Base-by-base conservation (phyloP, 2,113 vertebrate species). In the Scomber colias region DNA sequence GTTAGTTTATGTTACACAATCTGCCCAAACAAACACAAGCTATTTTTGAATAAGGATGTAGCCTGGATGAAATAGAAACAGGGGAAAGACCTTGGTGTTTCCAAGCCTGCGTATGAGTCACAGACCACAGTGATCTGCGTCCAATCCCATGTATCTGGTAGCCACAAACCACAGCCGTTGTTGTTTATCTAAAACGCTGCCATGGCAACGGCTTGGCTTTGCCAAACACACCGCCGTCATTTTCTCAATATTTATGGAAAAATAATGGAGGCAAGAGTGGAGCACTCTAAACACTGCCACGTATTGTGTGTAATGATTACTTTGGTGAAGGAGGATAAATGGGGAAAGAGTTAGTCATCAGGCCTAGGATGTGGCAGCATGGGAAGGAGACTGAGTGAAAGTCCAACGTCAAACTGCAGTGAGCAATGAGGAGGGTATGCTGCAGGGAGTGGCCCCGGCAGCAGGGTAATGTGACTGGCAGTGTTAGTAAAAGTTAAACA, bases 261-360 rank as follows among this genome's bases (percentile, higher is more conserved):
- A 82, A 53, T 63, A 83, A 86, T 59, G 63, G 54, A 71, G n/a
- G 72, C 50, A 35, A 49, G 71, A 82, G 73, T 1, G 68, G 49
- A 81, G 71, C 15, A 17, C 49, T 65, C 67, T 16, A 66, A 71
- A 85, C 82, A 79, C 75, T 92, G 93, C 93, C 93, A 94, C 93
- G 92, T 94, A 79, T 70, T 85, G 72, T 87, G 79, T 62, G 68
- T 17, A 79, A 69, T 76, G 84, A 82, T 82, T 49, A 55, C 81
- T 83, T 71, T 89, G 77, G 83, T 19, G 73, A 72, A 75, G 77
- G 78, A 78, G 81, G 83, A 73, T 80, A 71, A 57, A 54, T 31
- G 27, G 61, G 92, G 93, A 92, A 92, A 89, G 83, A 86, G 77
- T 93, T 91, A 93, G 93, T 94, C 92, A 94, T 89, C 87, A 0